Evolutionary conservation across 2,797 vertebrate genomes (phyloP), one percentile per base, ranked within the genome.

Genomic region (Helicolenus hilgendorfi): DNA sequence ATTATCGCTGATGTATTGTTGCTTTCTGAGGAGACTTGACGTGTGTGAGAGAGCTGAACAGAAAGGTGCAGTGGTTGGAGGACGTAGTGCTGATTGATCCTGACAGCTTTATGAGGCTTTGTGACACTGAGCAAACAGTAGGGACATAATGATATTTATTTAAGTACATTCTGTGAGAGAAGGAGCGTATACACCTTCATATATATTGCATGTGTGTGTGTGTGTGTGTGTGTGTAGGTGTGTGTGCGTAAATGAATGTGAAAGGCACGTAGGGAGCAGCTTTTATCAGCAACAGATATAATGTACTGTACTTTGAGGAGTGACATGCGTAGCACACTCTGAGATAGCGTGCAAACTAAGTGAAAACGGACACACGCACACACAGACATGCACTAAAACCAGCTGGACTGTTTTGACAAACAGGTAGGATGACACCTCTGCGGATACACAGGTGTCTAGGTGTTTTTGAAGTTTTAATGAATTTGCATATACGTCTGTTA

Each of bases 81-180:
- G 78, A 88, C 70, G 72, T 38, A 7, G 14, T 64, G 62, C 77
- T 90, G 83, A 94, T 79, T 91, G 92, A 86, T 83, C 63, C 83
- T 81, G 83, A 89, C 83, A 88, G 77, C 35, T 89, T 91, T 75
- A 88, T 91, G 86, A 91, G 78, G 81, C 82, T 88, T 83, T 91
- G 84, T 81, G 88, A 92, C 73, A 73, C 77, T 20, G 84, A 80
- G 84, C 77, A 94, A 92, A 95, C 85, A 88, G 24, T 22, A 77
- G 38, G 71, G 58, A 88, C 79, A 79, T 89, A 86, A 90, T 89
- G 26, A 92, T 93, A 89, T 95, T 95, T 83, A 92, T 76, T 75
- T 75, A 87, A 86, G 76, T 72, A 75, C 82, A 75, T 75, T 89
- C 24, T 81, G 58, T 82, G 71, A 81, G 81, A 81, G 36, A 8